phyloP scores from a whole-genome alignment of 2,888 invertebrate genomes.

The Clistopyga incitator region DNA sequence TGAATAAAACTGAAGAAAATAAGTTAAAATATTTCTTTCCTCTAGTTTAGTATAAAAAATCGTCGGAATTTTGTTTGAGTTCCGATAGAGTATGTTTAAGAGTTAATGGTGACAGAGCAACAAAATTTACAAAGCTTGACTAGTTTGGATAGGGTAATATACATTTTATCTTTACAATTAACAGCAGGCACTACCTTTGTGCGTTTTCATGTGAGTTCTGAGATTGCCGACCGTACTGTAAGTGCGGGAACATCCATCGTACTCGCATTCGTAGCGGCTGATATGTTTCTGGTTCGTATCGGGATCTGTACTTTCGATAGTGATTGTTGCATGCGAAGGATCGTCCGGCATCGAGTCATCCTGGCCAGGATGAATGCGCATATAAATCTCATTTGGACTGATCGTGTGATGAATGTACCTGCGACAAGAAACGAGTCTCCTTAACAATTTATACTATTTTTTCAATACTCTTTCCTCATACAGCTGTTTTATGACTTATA shows the following conservation, averaged over 20 bases:
- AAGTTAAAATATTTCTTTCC: neutral
- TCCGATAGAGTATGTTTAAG: neutral
- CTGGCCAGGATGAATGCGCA: constrained; percentile 89
- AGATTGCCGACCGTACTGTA: constrained; percentile 98
- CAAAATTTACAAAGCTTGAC: neutral
- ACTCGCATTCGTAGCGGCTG: constrained; percentile 94
- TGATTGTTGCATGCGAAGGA: constrained; percentile 89
- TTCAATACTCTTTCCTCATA: neutral
- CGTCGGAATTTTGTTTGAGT: too few species aligned
- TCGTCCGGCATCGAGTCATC: constrained; percentile 88
- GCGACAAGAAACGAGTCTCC: constrained; percentile 74
- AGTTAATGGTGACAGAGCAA: constrained; percentile 2
- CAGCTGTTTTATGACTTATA: neutral
- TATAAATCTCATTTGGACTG: constrained; percentile 89
- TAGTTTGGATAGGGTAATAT: neutral
- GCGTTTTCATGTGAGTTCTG: constrained; percentile 97
- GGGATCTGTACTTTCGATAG: constrained; percentile 88
- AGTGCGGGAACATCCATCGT: constrained; percentile 93
- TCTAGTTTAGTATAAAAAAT: neutral
- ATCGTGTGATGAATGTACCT: constrained; percentile 90
- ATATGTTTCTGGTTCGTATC: constrained; percentile 86
- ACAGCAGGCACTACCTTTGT: constrained; percentile 89
- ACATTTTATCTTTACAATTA: constrained; percentile 3
- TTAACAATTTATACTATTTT: neutral
- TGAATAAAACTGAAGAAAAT: neutral